These are phyloP conservation scores for Ophion obscuratus DNA, from an alignment of 2,888 invertebrate genomes.

Conservation along the genomic window DNA sequence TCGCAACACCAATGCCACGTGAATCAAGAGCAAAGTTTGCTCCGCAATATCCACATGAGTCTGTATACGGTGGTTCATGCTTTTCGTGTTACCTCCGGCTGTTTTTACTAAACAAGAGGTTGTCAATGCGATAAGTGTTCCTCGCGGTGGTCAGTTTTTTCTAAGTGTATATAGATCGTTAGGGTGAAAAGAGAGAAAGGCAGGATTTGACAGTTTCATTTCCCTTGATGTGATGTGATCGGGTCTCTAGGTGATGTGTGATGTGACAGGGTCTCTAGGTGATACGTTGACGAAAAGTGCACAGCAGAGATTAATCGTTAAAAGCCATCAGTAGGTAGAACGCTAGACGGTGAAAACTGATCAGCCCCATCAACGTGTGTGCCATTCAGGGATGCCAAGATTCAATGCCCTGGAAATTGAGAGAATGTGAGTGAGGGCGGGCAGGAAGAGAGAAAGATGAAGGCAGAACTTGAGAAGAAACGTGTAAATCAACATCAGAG, in stretches of 20 bases:
- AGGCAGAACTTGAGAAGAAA: background rate
- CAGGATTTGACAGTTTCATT: conserved; percentile 21
- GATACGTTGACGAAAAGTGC: conserved; percentile 45
- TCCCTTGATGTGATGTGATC: conserved; percentile 25
- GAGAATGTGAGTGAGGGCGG: background rate
- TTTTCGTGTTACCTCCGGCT: background rate
- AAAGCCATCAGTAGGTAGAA: conserved; percentile 45
- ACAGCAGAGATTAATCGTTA: conserved; percentile 28
- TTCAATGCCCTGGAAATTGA: background rate
- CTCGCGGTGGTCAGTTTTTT: conserved; percentile 28
- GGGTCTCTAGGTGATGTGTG: conserved; percentile 36
- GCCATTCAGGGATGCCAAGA: conserved; percentile 26
- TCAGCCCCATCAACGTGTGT: conserved; percentile 43
- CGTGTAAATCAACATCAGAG: conserved; percentile 5
- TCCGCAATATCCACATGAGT: background rate
- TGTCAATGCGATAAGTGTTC: background rate
- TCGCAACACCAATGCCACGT: background rate
- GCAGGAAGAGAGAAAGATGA: background rate
- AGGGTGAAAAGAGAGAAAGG: conserved; percentile 32
- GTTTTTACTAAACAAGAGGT: background rate
- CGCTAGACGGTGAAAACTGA: conserved; percentile 38
- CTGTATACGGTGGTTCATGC: background rate
- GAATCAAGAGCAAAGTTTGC: background rate
- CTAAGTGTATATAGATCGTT: conserved; percentile 33
- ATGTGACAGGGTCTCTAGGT: conserved; percentile 37